These are phyloP conservation scores for Bellardia bayeri DNA, from an alignment of 2,888 invertebrate genomes.

Conservation along the genomic window DNA sequence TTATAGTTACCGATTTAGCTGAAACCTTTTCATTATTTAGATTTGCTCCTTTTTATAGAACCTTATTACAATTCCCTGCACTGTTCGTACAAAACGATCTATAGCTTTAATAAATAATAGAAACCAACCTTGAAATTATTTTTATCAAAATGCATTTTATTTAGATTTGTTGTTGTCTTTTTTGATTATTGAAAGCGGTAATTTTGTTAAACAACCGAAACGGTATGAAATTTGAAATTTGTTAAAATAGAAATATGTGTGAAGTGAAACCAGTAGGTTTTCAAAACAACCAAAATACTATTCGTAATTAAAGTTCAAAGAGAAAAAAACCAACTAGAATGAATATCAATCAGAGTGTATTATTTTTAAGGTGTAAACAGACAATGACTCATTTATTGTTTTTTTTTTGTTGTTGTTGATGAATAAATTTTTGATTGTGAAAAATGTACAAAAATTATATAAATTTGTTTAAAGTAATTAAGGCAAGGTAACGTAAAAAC, in stretches of 20 bases:
- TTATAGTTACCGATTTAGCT: no score
- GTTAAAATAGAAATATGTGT: constrained; percentile 5
- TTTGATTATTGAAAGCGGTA: constrained; percentile 7
- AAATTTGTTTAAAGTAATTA: constrained; percentile 1
- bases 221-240: constrained; percentile 3
- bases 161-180: not conserved
- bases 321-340: constrained; percentile 12
- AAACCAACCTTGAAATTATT: constrained; percentile 38
- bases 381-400: constrained; percentile 43
- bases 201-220: constrained; percentile 15
- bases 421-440: constrained; percentile 5
- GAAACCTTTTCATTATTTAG: no score
- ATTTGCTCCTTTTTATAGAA: no score
- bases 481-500: not conserved
- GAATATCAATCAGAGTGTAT: constrained; percentile 16
- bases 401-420: not conserved
- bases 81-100: not conserved
- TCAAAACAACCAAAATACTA: not conserved
- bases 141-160: constrained; percentile 11
- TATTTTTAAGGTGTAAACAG: constrained; percentile 37
- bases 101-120: constrained; percentile 18
- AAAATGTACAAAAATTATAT: not conserved
- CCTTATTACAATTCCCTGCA: not conserved
- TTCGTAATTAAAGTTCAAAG: not conserved
- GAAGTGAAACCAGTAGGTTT: constrained; percentile 13